A percentile compares a stretch with the other conserved stretches of the same genome.
Evolutionary conservation across 2,888 invertebrate species (phyloP).

Genomic region (Idaea aversata): DNA sequence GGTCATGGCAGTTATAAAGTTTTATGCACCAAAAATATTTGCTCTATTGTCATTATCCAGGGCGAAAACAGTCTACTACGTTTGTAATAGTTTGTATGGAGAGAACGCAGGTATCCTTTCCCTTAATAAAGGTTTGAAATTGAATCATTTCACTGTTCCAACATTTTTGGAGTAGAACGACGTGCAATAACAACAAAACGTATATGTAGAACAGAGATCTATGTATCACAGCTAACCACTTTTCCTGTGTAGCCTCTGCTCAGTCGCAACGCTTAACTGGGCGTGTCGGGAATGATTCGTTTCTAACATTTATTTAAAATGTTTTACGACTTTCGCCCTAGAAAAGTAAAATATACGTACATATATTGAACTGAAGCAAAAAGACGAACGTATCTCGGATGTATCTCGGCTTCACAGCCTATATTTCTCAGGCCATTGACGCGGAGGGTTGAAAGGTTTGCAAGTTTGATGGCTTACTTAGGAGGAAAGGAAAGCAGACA

Average conservation of each 20-base stretch:
- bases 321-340: background rate
- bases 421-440: constrained; percentile 23
- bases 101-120: too few relatives aligned
- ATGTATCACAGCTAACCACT: background rate
- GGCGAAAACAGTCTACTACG: too few relatives aligned
- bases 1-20: too few relatives aligned
- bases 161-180: too few relatives aligned
- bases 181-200: too few relatives aligned
- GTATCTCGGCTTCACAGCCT: constrained; percentile 13
- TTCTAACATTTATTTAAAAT: background rate
- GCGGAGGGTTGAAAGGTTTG: constrained; percentile 18
- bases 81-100: too few relatives aligned
- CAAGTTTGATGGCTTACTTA: constrained; percentile 23
- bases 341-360: background rate
- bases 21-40: too few relatives aligned
- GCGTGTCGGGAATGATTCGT: background rate
- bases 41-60: too few relatives aligned
- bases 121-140: too few relatives aligned
- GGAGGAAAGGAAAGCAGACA: constrained; percentile 22
- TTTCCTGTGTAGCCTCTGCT: background rate
- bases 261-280: background rate
- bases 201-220: too few relatives aligned
- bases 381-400: constrained; percentile 6
- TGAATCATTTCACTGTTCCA: too few relatives aligned
- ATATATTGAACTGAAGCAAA: background rate